Percentiles rank a stretch among this genome's conserved stretches.
These are phyloP conservation scores for Sinocyclocheilus maitianheensis DNA, from an alignment of 2,113 vertebrate genomes.

Conservation along the genomic window DNA sequence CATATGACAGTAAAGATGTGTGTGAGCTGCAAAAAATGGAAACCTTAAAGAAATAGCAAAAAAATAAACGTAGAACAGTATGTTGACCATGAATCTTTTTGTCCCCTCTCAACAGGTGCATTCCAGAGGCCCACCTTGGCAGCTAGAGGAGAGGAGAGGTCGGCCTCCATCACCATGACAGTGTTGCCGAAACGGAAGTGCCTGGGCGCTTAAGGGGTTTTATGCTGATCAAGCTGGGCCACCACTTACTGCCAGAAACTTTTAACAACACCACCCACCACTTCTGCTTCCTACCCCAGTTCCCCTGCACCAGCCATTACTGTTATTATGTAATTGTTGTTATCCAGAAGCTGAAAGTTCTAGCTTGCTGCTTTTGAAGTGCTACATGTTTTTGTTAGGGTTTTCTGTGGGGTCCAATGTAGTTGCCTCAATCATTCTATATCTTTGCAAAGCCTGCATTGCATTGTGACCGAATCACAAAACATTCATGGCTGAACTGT, in stretches of 20 bases:
- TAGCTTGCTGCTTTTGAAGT: background rate
- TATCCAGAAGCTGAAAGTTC: background rate
- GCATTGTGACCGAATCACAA: background rate
- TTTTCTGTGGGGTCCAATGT: background rate
- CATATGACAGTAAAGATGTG: background rate
- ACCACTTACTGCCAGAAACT: constrained; percentile 38
- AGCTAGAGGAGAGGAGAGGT: constrained; percentile 80
- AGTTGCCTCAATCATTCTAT: background rate
- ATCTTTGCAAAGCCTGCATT: background rate
- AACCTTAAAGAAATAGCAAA: background rate
- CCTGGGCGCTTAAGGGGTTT: constrained; percentile 27
- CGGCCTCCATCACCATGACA: constrained; percentile 83
- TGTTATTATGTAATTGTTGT: background rate
- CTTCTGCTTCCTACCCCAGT: background rate
- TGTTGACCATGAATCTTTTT: background rate
- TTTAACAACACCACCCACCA: constrained; percentile 14
- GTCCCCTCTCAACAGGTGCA: constrained; percentile 75
- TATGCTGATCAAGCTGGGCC: constrained; percentile 20
- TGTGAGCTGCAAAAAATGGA: background rate
- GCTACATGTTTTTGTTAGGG: background rate
- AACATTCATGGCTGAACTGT: background rate
- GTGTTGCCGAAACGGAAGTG: constrained; percentile 62
- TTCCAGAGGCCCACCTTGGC: constrained; percentile 76
- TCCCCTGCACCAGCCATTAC: background rate
- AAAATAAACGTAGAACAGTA: background rate